Conservation (phyloP, 2,888 invertebrate species). For the Gymnosoma rotundatum region DNA sequence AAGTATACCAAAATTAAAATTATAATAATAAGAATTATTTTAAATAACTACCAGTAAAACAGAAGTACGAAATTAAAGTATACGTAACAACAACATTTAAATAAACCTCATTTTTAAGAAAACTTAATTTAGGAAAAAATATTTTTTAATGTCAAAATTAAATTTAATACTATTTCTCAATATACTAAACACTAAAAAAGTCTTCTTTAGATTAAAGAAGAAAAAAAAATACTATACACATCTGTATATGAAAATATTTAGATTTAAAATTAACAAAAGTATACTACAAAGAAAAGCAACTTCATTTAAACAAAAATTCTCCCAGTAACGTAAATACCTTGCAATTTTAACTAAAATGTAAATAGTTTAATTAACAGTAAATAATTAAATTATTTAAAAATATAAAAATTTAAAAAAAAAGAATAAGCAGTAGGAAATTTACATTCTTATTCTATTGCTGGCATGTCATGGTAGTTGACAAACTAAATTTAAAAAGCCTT, state of each 20-base stretch:
- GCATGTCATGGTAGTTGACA: too few relatives aligned
- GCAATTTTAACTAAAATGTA: conserved; percentile 21
- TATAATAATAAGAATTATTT: conserved; percentile 25
- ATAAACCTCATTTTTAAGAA: conserved; percentile 65
- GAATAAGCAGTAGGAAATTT: neutral
- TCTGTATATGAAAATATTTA: conserved; percentile 1
- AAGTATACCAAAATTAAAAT: conserved; percentile 61
- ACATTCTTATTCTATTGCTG: too few relatives aligned
- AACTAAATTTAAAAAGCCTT: neutral
- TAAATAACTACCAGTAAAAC: conserved; percentile 34
- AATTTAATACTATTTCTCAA: conserved; percentile 34
- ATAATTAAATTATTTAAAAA: neutral
- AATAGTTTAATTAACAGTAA: conserved; percentile 18
- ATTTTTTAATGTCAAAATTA: conserved; percentile 36
- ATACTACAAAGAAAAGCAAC: conserved; percentile 26
- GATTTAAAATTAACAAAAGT: conserved; percentile 6
- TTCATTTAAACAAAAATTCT: conserved; percentile 3
- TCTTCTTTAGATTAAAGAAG: conserved; percentile 54
- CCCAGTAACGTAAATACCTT: conserved; percentile 56
- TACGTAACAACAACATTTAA: conserved; percentile 63
- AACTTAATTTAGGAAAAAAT: conserved; percentile 33
- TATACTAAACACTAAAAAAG: conserved; percentile 40
- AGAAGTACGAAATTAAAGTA: conserved; percentile 66
- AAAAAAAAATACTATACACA: too few relatives aligned
- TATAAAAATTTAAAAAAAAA: neutral